Evolutionary conservation across 2,113 vertebrate genomes (phyloP).

Genomic region (Otis tarda): DNA sequence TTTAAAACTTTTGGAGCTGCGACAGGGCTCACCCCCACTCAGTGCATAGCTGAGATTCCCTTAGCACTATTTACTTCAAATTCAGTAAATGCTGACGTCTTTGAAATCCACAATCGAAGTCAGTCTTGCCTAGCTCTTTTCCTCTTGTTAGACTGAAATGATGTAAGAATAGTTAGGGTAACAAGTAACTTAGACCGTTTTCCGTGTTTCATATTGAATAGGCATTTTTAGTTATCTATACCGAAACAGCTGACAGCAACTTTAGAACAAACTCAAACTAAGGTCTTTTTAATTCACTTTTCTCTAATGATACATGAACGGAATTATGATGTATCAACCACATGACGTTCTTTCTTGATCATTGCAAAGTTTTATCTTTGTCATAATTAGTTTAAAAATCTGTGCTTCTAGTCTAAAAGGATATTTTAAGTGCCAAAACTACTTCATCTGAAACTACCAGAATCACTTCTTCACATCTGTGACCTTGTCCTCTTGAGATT

Average conservation of each 20-base stretch:
- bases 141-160: background rate
- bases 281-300: background rate
- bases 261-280: background rate
- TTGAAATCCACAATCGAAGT: background rate
- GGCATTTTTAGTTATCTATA: background rate
- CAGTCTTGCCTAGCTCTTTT: background rate
- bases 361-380: background rate
- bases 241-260: background rate
- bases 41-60: background rate
- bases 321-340: background rate
- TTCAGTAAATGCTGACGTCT: background rate
- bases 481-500: constrained; percentile 13
- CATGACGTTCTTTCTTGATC: background rate
- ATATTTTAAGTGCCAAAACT: background rate
- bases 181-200: background rate
- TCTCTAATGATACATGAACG: background rate
- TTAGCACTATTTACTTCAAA: background rate
- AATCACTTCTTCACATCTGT: background rate
- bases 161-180: background rate
- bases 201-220: background rate
- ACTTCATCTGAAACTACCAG: background rate
- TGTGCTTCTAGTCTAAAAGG: background rate
- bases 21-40: background rate
- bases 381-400: background rate
- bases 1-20: background rate